Evolutionary conservation across 2,113 vertebrate genomes (phyloP).

Genomic region (Atherinomorus stipes): DNA sequence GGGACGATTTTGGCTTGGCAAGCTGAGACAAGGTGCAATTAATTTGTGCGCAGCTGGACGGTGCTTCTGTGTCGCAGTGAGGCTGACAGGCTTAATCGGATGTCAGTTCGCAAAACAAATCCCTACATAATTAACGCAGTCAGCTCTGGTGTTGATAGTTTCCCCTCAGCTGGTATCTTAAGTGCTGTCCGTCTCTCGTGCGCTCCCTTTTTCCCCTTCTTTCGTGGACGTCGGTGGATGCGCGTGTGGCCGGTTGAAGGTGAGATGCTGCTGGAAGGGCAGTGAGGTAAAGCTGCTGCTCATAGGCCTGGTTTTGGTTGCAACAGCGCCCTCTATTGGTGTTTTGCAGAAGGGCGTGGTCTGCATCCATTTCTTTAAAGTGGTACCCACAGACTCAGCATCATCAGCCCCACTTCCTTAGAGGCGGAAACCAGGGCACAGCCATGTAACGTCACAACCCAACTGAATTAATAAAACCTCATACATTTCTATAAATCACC

Average conservation of each 20-base stretch:
- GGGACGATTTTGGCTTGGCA: neutral
- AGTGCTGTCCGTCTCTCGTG: neutral
- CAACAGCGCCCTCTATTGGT: slow-evolving; percentile 57
- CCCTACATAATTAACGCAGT: slow-evolving; percentile 69
- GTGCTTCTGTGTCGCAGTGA: slow-evolving; percentile 73
- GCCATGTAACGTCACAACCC: slow-evolving; percentile 37
- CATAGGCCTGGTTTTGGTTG: slow-evolving; percentile 14
- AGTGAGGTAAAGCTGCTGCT: slow-evolving; percentile 63
- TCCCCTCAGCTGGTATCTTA: neutral
- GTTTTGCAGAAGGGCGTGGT: slow-evolving; percentile 73
- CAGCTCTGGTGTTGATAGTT: neutral
- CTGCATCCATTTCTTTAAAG: slow-evolving; percentile 71
- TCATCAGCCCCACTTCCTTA: neutral
- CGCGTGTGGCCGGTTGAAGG: slow-evolving; percentile 73
- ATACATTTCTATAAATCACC: neutral
- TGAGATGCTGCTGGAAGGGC: slow-evolving; percentile 78
- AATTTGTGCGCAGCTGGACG: slow-evolving; percentile 52
- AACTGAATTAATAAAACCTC: neutral
- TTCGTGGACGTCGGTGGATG: slow-evolving; percentile 39
- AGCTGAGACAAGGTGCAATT: neutral
- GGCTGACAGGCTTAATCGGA: slow-evolving; percentile 41
- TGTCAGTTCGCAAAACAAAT: slow-evolving; percentile 46
- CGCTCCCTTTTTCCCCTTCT: neutral
- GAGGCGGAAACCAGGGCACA: slow-evolving; percentile 19
- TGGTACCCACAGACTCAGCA: slow-evolving; percentile 65